Percentiles rank a stretch among this genome's conserved stretches.
Evolutionary conservation across 2,888 invertebrate species (phyloP).

Genomic region (Psylliodes chrysocephalus): DNA sequence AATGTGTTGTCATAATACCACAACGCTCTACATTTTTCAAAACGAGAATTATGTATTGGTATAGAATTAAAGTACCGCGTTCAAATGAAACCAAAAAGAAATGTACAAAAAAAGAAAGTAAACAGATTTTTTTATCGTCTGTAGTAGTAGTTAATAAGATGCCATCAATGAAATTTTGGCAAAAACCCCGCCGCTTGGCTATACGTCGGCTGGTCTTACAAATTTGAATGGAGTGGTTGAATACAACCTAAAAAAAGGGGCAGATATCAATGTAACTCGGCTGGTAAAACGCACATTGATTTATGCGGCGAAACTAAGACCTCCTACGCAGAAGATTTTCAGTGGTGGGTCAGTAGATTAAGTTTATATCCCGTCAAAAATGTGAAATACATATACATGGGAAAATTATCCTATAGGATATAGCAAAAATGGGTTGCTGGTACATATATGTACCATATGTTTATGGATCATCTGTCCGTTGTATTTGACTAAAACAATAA

Average conservation of each 20-base stretch:
- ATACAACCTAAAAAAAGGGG: constrained; percentile 7
- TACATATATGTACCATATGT: too few species aligned
- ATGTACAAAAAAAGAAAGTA: neutral
- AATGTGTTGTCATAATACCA: too few species aligned
- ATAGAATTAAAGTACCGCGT: too few species aligned
- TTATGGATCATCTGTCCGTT: too few species aligned
- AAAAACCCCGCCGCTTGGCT: constrained; percentile 10
- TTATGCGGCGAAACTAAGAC: constrained; percentile 25
- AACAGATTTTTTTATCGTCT: neutral
- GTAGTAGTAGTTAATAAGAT: constrained; percentile 6
- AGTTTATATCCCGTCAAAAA: too few species aligned
- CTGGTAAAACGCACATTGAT: constrained; percentile 26
- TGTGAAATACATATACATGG: too few species aligned
- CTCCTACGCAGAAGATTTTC: constrained; percentile 19
- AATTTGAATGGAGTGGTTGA: constrained; percentile 16
- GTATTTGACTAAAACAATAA: too few species aligned
- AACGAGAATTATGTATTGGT: too few species aligned
- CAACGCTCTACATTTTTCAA: too few species aligned
- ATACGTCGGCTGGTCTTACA: constrained; percentile 10
- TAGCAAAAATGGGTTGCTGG: too few species aligned
- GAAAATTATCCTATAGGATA: too few species aligned
- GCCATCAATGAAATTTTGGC: constrained; percentile 14
- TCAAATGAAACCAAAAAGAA: too few species aligned
- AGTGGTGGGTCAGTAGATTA: constrained; percentile 4
- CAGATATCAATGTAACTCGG: constrained; percentile 21